These are phyloP conservation scores for Sitta europaea DNA, from an alignment of 2,113 vertebrate species.

Conservation along the genomic window DNA sequence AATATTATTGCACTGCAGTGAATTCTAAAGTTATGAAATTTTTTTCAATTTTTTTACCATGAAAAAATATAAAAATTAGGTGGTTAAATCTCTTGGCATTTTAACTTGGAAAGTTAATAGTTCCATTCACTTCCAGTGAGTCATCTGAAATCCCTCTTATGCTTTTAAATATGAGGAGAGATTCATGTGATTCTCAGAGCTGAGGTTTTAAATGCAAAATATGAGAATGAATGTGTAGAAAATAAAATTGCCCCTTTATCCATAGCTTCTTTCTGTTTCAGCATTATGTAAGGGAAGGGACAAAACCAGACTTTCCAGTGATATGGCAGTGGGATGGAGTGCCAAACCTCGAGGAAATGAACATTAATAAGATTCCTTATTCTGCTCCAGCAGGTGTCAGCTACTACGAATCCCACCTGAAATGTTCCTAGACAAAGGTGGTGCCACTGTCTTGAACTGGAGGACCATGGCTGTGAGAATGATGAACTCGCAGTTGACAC, in stretches of 20 bases:
- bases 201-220: background rate
- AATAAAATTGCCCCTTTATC: background rate
- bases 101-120: background rate
- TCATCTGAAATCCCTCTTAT: background rate
- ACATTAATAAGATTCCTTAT: background rate
- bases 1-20: background rate
- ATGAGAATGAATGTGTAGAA: background rate
- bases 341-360: fast-evolving
- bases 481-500: fast-evolving
- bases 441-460: background rate
- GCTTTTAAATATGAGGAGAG: background rate
- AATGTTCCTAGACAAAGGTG: background rate
- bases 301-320: background rate
- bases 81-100: background rate
- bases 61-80: background rate
- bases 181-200: background rate
- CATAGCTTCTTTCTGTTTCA: background rate
- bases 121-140: background rate
- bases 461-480: background rate
- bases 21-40: background rate
- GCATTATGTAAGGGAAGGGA: background rate
- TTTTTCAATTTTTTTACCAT: background rate
- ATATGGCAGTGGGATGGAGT: background rate
- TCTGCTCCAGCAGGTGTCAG: background rate
- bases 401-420: background rate